These are phyloP conservation scores for Dendrocincla tyrannina DNA, from an alignment of 2,797 vertebrate species.

Conservation along the genomic window DNA sequence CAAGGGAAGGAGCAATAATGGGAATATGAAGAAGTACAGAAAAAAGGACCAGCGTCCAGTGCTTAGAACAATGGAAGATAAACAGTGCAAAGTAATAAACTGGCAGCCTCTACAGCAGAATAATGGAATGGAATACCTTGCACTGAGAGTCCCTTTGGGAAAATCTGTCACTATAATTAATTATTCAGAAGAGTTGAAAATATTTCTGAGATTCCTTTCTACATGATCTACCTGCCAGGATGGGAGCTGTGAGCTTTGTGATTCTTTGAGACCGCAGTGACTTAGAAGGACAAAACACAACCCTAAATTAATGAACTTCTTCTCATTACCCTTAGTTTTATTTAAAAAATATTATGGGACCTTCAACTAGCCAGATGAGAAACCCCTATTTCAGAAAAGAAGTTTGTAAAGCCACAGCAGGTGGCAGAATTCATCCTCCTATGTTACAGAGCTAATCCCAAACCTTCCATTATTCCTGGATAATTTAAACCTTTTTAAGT, in stretches of 20 bases:
- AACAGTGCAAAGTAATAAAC: background rate
- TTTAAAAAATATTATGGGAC: background rate
- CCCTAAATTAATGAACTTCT: background rate
- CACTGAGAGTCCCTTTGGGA: background rate
- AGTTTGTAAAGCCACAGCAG: background rate
- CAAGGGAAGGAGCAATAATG: background rate
- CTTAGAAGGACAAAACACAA: background rate
- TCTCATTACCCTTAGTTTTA: background rate
- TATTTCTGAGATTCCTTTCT: background rate
- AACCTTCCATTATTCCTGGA: background rate
- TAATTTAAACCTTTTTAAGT: constrained; percentile 48
- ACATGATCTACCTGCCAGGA: background rate
- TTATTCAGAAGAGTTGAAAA: background rate
- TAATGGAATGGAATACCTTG: background rate
- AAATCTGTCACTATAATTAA: background rate
- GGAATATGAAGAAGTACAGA: background rate
- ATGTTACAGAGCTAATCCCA: background rate
- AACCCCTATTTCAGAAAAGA: background rate
- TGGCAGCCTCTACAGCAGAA: background rate
- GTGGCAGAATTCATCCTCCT: background rate
- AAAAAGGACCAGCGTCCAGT: background rate
- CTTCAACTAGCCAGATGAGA: background rate
- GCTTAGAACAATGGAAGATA: background rate
- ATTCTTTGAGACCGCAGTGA: background rate
- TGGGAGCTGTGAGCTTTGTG: background rate